A percentile compares a stretch with the other conserved stretches of the same genome.
Evolutionary conservation across 2,113 vertebrate species (phyloP).

Genomic region (Falcunculus frontatus): DNA sequence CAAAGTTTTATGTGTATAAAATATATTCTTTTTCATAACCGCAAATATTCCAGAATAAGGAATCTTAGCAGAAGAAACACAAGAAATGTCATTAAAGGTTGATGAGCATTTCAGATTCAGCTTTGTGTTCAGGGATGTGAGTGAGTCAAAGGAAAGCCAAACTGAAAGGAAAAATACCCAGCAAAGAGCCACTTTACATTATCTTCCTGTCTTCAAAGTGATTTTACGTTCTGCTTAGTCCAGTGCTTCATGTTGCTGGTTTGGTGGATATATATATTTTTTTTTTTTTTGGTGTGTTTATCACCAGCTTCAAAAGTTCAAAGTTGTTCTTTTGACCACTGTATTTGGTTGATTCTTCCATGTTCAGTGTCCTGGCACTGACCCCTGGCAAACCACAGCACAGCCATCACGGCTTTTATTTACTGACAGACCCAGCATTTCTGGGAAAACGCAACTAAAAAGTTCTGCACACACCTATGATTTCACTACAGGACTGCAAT

Average conservation of each 20-base stretch:
- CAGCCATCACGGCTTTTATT: neutral
- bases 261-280: neutral
- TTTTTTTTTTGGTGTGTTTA: neutral
- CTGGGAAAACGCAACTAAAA: neutral
- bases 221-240: neutral
- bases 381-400: neutral
- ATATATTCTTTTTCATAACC: constrained; percentile 16
- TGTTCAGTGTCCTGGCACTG: neutral
- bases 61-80: constrained; percentile 33
- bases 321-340: neutral
- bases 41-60: neutral
- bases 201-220: neutral
- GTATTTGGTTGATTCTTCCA: neutral
- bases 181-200: constrained; percentile 25
- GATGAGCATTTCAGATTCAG: constrained; percentile 55
- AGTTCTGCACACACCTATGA: neutral
- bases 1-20: neutral
- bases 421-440: constrained; percentile 6
- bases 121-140: neutral
- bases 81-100: constrained; percentile 49
- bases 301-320: neutral
- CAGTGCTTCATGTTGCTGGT: neutral
- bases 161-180: constrained; percentile 33
- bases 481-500: neutral
- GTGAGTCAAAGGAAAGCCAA: constrained; percentile 29